Conservation (phyloP, 2,888 invertebrate genomes). For the Oscheius sp. region DNA sequence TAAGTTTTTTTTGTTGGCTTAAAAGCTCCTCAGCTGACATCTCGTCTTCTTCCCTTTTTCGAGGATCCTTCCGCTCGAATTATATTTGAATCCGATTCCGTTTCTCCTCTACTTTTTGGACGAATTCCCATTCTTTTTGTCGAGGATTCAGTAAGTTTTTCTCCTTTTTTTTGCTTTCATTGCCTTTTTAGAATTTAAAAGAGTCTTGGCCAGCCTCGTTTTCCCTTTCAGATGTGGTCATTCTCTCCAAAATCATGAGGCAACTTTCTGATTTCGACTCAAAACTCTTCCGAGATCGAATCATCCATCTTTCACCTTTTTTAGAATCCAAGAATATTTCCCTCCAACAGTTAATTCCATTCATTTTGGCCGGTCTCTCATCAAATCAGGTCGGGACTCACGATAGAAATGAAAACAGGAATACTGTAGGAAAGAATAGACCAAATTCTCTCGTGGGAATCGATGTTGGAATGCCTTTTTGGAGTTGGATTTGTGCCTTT, state of each 20-base stretch:
- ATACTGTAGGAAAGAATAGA: no score
- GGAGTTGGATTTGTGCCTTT: not conserved
- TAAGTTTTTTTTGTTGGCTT: no score
- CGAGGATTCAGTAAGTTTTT: not conserved
- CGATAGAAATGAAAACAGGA: not conserved
- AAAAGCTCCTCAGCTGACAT: not conserved
- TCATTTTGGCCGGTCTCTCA: not conserved
- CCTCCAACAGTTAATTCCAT: not conserved
- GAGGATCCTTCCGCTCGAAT: not conserved
- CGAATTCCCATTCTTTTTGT: not conserved
- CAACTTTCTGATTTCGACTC: not conserved
- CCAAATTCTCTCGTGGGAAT: conserved; percentile 2
- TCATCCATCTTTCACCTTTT: not conserved
- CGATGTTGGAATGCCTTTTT: not conserved
- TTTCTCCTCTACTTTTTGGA: not conserved
- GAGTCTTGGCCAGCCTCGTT: not conserved
- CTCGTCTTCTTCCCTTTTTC: not conserved
- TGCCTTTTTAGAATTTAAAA: not conserved
- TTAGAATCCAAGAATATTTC: not conserved
- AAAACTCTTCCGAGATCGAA: conserved; percentile 1
- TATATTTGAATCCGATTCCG: not conserved
- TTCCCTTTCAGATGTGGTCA: not conserved
- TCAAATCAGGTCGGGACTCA: not conserved
- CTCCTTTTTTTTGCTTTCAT: not conserved
- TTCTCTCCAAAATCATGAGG: not conserved